phyloP scores from a whole-genome alignment of 2,113 vertebrate genomes.

The Cyprinodon tularosa region DNA sequence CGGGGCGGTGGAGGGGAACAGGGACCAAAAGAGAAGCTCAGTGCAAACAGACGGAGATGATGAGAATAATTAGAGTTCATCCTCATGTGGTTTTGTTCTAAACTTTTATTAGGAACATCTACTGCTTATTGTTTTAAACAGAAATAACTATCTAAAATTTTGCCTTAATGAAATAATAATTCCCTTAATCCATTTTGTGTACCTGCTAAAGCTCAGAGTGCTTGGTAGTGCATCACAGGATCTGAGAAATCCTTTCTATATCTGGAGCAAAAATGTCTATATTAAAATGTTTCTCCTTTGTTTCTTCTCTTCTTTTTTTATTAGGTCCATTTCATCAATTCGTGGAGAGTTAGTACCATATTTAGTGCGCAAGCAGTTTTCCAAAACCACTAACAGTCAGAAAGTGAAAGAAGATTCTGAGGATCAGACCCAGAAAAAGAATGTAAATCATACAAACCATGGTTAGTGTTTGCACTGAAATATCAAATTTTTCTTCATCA shows the following conservation, averaged over 20 bases:
- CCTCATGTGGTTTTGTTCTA: conserved; percentile 25
- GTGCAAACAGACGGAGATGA: conserved; percentile 41
- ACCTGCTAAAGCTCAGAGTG: background rate
- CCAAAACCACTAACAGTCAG: conserved; percentile 76
- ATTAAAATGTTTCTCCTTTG: background rate
- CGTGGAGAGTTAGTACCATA: conserved; percentile 94
- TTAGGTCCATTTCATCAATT: conserved; percentile 92
- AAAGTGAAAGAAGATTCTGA: conserved; percentile 83
- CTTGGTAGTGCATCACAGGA: background rate
- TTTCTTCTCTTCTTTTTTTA: conserved; percentile 2
- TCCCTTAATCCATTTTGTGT: background rate
- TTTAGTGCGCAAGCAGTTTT: conserved; percentile 95
- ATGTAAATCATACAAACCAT: conserved; percentile 69
- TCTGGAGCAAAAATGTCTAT: background rate
- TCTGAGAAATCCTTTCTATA: background rate
- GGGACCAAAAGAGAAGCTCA: conserved; percentile 25
- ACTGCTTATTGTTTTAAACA: background rate
- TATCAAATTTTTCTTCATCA: background rate
- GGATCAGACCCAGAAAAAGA: conserved; percentile 85
- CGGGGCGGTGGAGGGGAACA: conserved; percentile 28
- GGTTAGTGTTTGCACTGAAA: conserved; percentile 40
- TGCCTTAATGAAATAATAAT: background rate
- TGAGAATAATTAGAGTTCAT: conserved; percentile 76
- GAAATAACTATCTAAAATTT: background rate
- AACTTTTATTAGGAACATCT: background rate